Conservation (phyloP, 2,797 vertebrate species). For the Mastacembelus armatus region DNA sequence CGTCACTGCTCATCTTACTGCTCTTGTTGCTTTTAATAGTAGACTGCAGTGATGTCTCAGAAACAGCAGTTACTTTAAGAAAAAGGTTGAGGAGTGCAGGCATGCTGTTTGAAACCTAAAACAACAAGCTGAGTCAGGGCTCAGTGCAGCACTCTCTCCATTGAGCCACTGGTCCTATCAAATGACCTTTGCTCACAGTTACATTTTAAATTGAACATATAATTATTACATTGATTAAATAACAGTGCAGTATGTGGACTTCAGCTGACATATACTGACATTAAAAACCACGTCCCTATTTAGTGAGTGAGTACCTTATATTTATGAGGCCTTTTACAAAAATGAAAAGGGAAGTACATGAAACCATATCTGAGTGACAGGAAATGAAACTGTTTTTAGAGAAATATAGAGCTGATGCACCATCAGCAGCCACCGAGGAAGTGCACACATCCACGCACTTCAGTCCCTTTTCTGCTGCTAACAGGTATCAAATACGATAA, state of each 20-base stretch:
- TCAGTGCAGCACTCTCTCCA: neutral
- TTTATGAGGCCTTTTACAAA: no score
- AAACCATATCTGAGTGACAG: constrained; percentile 63
- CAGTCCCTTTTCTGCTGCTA: neutral
- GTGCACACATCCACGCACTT: neutral
- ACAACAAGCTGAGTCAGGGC: neutral
- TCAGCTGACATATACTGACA: neutral
- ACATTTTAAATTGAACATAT: neutral
- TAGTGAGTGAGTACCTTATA: no score
- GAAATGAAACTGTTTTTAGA: constrained; percentile 75
- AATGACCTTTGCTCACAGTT: neutral
- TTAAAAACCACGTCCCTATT: no score
- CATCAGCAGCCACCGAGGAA: constrained; percentile 31
- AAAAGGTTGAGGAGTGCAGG: constrained; percentile 4
- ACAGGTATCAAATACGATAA: constrained; percentile 5
- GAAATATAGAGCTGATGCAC: constrained; percentile 66
- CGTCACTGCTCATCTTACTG: no score
- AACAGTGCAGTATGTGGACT: neutral
- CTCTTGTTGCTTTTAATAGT: no score
- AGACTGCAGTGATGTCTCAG: no score
- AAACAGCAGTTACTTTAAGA: no score
- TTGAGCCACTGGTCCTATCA: constrained; percentile 4
- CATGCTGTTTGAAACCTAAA: constrained; percentile 20
- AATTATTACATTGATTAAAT: constrained; percentile 1
- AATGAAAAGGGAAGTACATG: constrained; percentile 64